Conservation (phyloP, 2,888 invertebrate genomes). For the Ochropleura plecta region DNA sequence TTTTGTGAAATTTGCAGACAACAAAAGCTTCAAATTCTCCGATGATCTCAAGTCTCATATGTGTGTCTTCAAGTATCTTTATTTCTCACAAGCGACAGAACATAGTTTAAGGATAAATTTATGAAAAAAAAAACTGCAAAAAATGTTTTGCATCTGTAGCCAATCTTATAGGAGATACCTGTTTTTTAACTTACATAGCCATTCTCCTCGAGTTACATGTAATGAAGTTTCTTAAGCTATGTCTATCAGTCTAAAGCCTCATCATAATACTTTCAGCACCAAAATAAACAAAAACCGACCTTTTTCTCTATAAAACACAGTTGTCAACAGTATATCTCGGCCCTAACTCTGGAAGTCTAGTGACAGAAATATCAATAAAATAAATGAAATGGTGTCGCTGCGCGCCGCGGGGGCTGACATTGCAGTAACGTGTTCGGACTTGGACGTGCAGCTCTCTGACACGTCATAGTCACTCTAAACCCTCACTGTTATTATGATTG, state of each 20-base stretch:
- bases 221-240: background rate
- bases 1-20: too few relatives aligned
- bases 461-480: constrained; percentile 29
- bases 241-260: background rate
- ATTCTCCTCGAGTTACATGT: too few relatives aligned
- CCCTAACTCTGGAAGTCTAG: constrained; percentile 47
- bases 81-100: too few relatives aligned
- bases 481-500: constrained; percentile 2
- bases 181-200: too few relatives aligned
- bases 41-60: too few relatives aligned
- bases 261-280: background rate
- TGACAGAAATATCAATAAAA: constrained; percentile 81
- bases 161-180: too few relatives aligned
- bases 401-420: constrained; percentile 48
- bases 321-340: background rate
- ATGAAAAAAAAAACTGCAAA: too few relatives aligned
- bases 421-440: constrained; percentile 15
- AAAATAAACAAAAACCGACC: too few relatives aligned
- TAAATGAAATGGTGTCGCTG: constrained; percentile 75
- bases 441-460: constrained; percentile 28
- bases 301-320: background rate
- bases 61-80: too few relatives aligned
- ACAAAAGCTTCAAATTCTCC: too few relatives aligned
- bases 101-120: too few relatives aligned
- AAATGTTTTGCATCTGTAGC: too few relatives aligned